Conservation (phyloP, 2,113 vertebrate species). For the Anguilla rostrata region DNA sequence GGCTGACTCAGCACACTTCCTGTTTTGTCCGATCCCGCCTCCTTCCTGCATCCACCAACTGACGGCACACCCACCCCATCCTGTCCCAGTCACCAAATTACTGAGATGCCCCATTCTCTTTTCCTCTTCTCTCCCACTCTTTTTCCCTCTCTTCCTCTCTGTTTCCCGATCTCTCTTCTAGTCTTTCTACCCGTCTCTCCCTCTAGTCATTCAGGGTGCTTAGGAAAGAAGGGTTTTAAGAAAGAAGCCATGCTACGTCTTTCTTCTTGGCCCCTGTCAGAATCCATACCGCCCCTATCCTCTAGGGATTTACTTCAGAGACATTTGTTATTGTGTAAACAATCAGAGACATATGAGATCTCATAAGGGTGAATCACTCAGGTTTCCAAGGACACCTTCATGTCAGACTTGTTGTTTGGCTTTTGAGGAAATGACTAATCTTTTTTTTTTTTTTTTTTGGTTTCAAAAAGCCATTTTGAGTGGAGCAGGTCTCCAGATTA, state of each 20-base stretch:
- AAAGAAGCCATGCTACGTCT: too few species aligned
- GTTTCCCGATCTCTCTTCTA: neutral
- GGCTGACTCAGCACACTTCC: neutral
- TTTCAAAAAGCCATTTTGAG: neutral
- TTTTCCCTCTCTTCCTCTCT: neutral
- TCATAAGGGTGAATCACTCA: neutral
- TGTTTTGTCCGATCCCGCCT: neutral
- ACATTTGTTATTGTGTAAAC: neutral
- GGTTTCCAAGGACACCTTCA: neutral
- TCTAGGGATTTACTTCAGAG: neutral
- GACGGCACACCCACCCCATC: neutral
- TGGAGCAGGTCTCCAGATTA: too few species aligned
- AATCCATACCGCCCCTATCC: neutral
- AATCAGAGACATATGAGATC: neutral
- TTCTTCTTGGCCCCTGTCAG: neutral
- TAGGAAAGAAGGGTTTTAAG: too few species aligned
- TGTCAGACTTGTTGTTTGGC: neutral
- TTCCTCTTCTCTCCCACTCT: too few species aligned
- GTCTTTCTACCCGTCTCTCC: neutral
- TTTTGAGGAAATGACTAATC: neutral
- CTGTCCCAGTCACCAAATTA: too few species aligned
- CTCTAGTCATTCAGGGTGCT: neutral
- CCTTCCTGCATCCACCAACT: neutral
- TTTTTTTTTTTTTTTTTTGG: too few species aligned
- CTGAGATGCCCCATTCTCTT: neutral